Evolutionary conservation across 1,140 invertebrate species (phyloP), one percentile per base, ranked within the genome.

Genomic region (Drosophila asahinai): DNA sequence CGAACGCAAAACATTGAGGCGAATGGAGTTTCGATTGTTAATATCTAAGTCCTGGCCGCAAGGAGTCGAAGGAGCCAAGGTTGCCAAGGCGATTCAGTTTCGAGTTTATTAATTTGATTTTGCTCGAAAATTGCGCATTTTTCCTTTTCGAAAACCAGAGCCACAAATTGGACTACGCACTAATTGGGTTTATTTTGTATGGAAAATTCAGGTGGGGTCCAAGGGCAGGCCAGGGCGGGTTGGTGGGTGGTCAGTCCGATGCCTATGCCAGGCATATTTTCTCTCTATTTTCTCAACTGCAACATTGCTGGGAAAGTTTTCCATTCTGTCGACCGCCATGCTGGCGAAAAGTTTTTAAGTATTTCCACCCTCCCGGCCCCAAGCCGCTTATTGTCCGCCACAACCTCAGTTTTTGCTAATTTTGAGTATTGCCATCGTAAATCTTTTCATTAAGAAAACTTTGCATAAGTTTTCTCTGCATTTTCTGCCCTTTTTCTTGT

Each of bases 381-480:
- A 42, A 42, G 49, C 43, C 67, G 68, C 74, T 80, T 77, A 89
- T 84, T 89, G 78, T 78, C 81, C 71, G 87, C 86, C 84, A 89
- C 84, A 89, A 89, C 81, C 84, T 87, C 84, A 90, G 84, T 89
- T 89, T 89, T 91, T 90, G 86, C 86, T 90, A 90, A 90, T 90
- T 90, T 90, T 82, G 71, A 90, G 86, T 90, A 87, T 91, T 91
- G 83, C 87, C 78, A 86, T 87, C 91, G 91, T 92, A 92, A 92
- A 92, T 92, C 91, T 92, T 92, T 92, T 92, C 91, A 92, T 92
- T 92, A 92, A 90, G 84, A 87, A 92, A 91, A 91, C 86, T 92
- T 92, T 92, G 78, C 91, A 91, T 81, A 92, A 92, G 86, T 89
- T 89, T 89, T 71, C 40, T 51, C 63, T 60, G 49, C 66, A 67